Evolutionary conservation across 35 echinoderm and acorn worm genomes (phyloP).

Genomic region (Patiria miniata): DNA sequence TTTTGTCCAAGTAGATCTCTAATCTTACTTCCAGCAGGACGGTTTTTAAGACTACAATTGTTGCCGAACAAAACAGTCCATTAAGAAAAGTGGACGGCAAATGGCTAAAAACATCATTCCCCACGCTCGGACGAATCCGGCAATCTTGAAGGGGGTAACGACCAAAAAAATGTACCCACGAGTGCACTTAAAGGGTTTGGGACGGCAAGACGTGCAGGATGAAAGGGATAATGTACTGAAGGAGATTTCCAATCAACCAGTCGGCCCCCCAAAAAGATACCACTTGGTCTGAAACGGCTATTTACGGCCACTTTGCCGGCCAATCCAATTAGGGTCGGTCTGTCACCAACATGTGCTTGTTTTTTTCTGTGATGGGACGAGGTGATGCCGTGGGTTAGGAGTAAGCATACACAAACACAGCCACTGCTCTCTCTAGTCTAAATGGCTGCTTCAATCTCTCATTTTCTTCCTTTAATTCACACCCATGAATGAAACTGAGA

Average conservation of each 20-base stretch:
- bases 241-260: constrained; percentile 18
- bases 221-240: neutral
- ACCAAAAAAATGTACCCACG: neutral
- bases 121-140: neutral
- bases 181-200: neutral
- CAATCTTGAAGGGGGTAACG: neutral
- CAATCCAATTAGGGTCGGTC: constrained; percentile 15
- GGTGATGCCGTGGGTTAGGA: neutral
- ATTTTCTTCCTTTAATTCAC: too few species aligned
- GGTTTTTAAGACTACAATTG: neutral
- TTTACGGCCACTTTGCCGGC: constrained; percentile 20
- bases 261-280: constrained; percentile 19
- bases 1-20: constrained; percentile 2
- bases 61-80: constrained; percentile 6
- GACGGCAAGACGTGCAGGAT: neutral
- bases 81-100: neutral
- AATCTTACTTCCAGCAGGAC: neutral
- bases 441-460: neutral
- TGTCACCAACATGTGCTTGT: constrained; percentile 30
- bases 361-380: neutral
- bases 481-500: too few species aligned
- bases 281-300: neutral
- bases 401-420: neutral
- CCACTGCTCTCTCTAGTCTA: neutral
- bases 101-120: constrained; percentile 1